Evolutionary conservation across 1,140 invertebrate genomes (phyloP).

Genomic region (Anagrus nilaparvatae): DNA sequence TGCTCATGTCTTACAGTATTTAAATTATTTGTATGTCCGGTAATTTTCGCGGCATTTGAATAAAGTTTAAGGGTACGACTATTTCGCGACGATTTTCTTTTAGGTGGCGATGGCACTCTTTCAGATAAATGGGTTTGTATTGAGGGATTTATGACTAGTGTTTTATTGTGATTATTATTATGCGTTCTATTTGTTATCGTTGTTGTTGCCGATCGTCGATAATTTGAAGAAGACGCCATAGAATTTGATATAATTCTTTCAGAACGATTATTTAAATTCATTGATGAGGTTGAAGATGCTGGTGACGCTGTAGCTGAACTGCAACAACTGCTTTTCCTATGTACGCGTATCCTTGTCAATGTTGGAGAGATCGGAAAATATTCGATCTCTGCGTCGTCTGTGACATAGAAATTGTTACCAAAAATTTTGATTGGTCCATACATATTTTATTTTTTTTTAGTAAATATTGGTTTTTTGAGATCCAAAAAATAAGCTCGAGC

Average conservation of each 20-base stretch:
- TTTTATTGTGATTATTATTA: neutral
- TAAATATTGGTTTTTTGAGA: no score
- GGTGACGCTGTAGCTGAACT: constrained; percentile 24
- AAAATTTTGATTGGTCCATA: no score
- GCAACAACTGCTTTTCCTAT: constrained; percentile 48
- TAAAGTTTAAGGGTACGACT: constrained; percentile 58
- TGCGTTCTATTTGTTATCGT: no score
- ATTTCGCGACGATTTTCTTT: constrained; percentile 60
- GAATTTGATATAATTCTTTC: constrained; percentile 15
- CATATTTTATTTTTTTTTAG: no score
- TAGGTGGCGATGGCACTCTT: constrained; percentile 55
- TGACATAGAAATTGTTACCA: no score
- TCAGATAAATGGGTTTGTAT: constrained; percentile 9
- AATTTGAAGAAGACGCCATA: constrained; percentile 18
- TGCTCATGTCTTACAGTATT: constrained; percentile 43
- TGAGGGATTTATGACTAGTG: no score
- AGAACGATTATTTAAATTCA: constrained; percentile 20
- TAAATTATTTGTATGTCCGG: no score
- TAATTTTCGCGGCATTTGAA: constrained; percentile 32
- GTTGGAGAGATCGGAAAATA: constrained; percentile 73
- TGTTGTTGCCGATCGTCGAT: no score
- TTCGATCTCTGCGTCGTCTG: constrained; percentile 63
- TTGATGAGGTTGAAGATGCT: constrained; percentile 22
- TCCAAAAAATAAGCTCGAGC: no score
- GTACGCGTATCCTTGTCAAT: constrained; percentile 66